phyloP scores from a whole-genome alignment of 2,113 vertebrate genomes.

The Microtus richardsoni region DNA sequence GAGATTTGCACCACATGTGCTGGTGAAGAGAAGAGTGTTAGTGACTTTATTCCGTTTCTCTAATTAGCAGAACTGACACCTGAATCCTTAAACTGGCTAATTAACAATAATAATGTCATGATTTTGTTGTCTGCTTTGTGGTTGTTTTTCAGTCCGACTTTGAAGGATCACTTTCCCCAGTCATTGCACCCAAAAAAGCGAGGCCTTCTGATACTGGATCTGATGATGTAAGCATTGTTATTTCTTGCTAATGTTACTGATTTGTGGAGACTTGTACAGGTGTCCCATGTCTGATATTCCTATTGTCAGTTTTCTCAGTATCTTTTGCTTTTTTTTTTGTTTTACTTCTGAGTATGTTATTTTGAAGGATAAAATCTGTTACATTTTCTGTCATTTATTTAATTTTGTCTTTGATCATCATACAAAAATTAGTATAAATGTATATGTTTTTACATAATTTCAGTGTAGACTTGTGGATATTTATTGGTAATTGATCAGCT shows the following conservation, averaged over 20 bases:
- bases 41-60: neutral
- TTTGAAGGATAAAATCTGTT: constrained; percentile 10
- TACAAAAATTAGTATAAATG: constrained; percentile 15
- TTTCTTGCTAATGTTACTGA: constrained; percentile 26
- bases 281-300: neutral
- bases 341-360: neutral
- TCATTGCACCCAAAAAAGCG: constrained; percentile 98
- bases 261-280: neutral
- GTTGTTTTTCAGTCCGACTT: constrained; percentile 92
- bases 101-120: constrained; percentile 7
- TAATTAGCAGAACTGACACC: constrained; percentile 11
- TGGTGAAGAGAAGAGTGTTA: constrained; percentile 4
- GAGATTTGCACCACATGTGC: neutral
- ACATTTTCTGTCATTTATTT: constrained; percentile 10
- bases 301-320: neutral
- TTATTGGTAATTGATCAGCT: neutral
- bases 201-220: constrained; percentile 96
- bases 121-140: constrained; percentile 51
- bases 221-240: constrained; percentile 92
- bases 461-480: neutral
- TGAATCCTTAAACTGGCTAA: constrained; percentile 15
- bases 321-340: neutral
- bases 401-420: constrained; percentile 29
- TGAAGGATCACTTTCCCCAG: constrained; percentile 97
- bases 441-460: neutral